Evolutionary conservation across 2,888 invertebrate genomes (phyloP).

Genomic region (Harpalus rubripes): DNA sequence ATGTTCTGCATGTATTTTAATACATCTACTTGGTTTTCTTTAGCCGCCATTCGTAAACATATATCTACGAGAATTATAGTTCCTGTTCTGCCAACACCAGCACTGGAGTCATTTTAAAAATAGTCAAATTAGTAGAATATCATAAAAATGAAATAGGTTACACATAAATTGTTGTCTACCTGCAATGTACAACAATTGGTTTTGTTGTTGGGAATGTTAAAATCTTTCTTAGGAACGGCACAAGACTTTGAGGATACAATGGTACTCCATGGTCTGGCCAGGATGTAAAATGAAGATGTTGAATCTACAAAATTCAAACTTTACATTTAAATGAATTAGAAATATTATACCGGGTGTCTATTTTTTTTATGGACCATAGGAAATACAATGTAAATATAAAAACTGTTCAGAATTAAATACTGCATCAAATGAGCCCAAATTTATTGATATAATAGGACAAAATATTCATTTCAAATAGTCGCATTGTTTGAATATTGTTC

Average conservation of each 20-base stretch:
- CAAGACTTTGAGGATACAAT: slow-evolving; percentile 74
- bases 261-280: slow-evolving; percentile 80
- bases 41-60: slow-evolving; percentile 74
- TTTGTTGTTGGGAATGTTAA: slow-evolving; percentile 74
- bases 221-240: slow-evolving; percentile 75
- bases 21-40: slow-evolving; percentile 70
- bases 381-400: no score
- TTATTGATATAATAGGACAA: no score
- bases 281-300: slow-evolving; percentile 78
- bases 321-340: no score
- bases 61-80: slow-evolving; percentile 79
- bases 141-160: no score
- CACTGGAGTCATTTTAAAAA: slow-evolving; percentile 72
- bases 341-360: no score
- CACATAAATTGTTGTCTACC: slow-evolving; percentile 69
- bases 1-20: slow-evolving; percentile 67
- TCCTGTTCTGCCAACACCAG: slow-evolving; percentile 80
- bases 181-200: slow-evolving; percentile 80
- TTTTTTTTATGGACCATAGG: no score
- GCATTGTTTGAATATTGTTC: no score
- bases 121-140: no score
- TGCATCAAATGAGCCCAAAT: no score
- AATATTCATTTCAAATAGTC: no score
- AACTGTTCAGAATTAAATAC: no score
- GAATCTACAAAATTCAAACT: slow-evolving; percentile 69